These are phyloP conservation scores for Teleogryllus oceanicus DNA, from an alignment of 2,888 invertebrate species.

Conservation along the genomic window DNA sequence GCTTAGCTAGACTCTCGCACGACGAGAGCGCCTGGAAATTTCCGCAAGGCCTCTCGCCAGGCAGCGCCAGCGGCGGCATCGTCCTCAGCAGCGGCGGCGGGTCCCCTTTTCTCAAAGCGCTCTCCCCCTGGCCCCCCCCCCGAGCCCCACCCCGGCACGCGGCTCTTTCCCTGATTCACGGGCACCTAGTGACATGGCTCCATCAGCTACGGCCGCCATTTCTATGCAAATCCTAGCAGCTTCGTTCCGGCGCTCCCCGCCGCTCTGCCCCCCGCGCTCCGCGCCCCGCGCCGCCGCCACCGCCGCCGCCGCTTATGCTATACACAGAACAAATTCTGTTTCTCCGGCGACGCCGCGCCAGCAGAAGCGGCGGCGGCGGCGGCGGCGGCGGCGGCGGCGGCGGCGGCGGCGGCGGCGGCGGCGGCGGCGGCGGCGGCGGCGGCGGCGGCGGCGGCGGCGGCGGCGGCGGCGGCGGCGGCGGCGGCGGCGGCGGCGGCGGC, in stretches of 20 bases:
- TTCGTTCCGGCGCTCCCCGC: slow-evolving; percentile 23
- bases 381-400: too few species aligned
- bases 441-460: not conserved
- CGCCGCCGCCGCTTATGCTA: not conserved
- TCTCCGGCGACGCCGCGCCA: not conserved
- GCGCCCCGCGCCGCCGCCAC: not conserved
- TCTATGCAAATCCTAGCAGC: slow-evolving; percentile 47
- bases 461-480: not conserved
- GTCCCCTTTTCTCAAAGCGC: not conserved
- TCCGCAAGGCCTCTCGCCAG: too few species aligned
- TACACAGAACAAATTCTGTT: slow-evolving; percentile 29
- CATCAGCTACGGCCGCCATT: slow-evolving; percentile 48
- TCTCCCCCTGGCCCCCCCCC: not conserved
- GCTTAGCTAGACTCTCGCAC: too few species aligned
- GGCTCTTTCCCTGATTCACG: slow-evolving; percentile 45
- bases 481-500: not conserved
- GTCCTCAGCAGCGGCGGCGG: not conserved
- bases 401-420: not conserved
- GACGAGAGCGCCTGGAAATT: too few species aligned
- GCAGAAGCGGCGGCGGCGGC: not conserved
- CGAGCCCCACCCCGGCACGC: not conserved
- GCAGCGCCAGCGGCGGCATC: not conserved
- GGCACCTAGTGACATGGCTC: slow-evolving; percentile 50
- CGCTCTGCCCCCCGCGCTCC: not conserved
- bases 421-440: not conserved